These are phyloP conservation scores for Rhagonycha fulva DNA, from an alignment of 2,888 invertebrate species.

Conservation along the genomic window DNA sequence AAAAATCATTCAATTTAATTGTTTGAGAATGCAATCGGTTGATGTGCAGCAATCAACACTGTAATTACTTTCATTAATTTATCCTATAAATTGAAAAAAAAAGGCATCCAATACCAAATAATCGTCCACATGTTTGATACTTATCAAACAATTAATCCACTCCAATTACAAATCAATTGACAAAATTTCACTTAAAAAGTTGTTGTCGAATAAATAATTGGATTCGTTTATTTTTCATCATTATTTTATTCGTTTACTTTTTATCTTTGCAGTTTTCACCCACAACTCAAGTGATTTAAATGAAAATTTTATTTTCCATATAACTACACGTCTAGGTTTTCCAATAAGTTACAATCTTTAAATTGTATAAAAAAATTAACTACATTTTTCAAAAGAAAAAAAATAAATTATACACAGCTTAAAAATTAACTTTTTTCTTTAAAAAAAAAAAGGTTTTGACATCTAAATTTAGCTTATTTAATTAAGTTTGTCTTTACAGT, in stretches of 20 bases:
- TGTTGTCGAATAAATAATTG: neutral
- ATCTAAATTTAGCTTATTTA: neutral
- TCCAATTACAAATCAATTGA: neutral
- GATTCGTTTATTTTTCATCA: neutral
- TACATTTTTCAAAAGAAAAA: neutral
- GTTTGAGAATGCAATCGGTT: no score
- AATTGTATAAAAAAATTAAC: neutral
- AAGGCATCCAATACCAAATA: neutral
- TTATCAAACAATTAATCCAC: neutral
- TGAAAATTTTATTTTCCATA: neutral
- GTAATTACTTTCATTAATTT: no score
- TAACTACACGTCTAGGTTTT: neutral
- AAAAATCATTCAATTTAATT: no score
- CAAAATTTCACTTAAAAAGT: neutral
- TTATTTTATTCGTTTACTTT: neutral
- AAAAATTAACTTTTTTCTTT: neutral
- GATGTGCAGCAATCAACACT: no score
- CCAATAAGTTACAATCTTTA: neutral
- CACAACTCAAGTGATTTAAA: neutral
- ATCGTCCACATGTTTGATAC: neutral
- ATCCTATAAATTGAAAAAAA: neutral
- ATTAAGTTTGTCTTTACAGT: neutral
- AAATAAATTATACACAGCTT: neutral
- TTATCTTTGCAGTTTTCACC: neutral
- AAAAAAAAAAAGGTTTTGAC: neutral